Evolutionary conservation across 92 coral and sea anemone species (phyloP).

Genomic region (Palythoa grandis): DNA sequence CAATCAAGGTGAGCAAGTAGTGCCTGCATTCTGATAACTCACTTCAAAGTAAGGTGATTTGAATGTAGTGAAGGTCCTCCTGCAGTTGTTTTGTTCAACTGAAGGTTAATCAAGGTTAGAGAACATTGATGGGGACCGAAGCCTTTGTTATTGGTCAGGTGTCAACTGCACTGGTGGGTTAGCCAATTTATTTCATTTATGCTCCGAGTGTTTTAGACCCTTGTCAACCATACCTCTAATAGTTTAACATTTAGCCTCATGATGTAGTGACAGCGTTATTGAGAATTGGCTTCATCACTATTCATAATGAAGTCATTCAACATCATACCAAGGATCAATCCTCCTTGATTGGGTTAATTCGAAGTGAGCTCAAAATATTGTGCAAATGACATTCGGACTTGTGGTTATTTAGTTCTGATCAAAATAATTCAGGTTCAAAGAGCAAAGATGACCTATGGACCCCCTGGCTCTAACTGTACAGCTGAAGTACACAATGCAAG

Average conservation of each 20-base stretch:
- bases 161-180: neutral
- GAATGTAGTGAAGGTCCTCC: too few relatives aligned
- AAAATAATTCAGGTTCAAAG: neutral
- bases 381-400: neutral
- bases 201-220: neutral
- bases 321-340: neutral
- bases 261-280: neutral
- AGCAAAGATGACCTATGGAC: neutral
- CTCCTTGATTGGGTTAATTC: neutral
- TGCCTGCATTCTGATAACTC: neutral
- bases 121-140: neutral
- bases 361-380: too few relatives aligned
- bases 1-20: neutral
- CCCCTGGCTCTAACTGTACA: neutral
- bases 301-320: neutral
- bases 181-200: neutral
- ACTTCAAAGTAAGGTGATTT: too few relatives aligned
- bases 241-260: neutral
- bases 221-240: neutral
- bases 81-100: neutral
- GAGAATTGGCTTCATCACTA: neutral
- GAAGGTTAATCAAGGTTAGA: neutral
- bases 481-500: neutral
- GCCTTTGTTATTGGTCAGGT: neutral
- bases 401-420: neutral